Conservation (phyloP, 2,113 vertebrate genomes). For the Porphyrio hochstetteri region DNA sequence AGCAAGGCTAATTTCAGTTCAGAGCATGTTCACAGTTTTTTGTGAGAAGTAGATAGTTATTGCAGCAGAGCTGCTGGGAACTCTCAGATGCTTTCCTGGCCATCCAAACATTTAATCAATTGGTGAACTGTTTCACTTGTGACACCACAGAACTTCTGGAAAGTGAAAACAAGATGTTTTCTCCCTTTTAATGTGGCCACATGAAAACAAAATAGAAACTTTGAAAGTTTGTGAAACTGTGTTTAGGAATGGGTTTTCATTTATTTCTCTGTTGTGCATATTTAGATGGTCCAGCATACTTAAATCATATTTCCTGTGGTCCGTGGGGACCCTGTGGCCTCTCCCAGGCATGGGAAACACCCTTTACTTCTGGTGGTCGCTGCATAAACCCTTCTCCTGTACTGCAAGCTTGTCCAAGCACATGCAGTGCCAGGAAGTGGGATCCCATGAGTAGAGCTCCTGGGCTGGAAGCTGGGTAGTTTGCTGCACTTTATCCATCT, state of each 20-base stretch:
- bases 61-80: background rate
- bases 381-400: background rate
- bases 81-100: background rate
- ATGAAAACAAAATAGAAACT: background rate
- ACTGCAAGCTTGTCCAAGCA: fast-evolving
- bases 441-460: background rate
- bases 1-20: background rate
- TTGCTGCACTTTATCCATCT: background rate
- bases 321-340: background rate
- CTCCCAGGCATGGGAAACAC: conserved; percentile 1
- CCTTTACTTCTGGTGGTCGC: background rate
- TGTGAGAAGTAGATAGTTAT: background rate
- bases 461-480: background rate
- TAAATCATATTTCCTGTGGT: background rate
- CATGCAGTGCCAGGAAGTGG: background rate
- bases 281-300: background rate
- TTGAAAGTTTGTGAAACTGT: background rate
- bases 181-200: background rate
- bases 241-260: too few relatives aligned
- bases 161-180: conserved; percentile 30
- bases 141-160: background rate
- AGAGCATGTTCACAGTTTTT: background rate
- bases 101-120: background rate
- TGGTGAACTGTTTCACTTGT: background rate
- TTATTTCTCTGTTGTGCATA: background rate